Conservation (phyloP, 2,797 vertebrate genomes). For the Intellagama lesueurii region DNA sequence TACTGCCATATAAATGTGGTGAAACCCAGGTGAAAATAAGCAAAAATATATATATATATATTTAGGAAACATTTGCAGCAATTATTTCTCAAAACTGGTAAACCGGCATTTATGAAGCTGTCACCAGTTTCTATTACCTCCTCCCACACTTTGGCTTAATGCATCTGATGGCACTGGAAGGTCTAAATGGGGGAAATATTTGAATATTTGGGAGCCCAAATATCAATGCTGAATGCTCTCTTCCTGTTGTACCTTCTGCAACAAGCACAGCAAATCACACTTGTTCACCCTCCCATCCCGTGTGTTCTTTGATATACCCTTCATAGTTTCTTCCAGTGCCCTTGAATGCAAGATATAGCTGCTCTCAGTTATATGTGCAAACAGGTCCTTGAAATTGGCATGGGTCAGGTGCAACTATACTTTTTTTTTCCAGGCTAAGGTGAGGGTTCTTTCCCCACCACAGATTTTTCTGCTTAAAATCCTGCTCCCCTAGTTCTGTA, state of each 20-base stretch:
- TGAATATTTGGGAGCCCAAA: not conserved
- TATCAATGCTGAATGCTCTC: not conserved
- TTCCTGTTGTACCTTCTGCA: too few species aligned
- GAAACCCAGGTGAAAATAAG: conserved; percentile 35
- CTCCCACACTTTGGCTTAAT: not conserved
- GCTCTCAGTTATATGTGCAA: too few species aligned
- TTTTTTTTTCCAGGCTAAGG: too few species aligned
- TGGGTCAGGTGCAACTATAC: too few species aligned
- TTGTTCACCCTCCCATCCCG: too few species aligned
- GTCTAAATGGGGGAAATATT: not conserved
- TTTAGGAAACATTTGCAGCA: not conserved
- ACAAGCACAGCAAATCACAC: too few species aligned
- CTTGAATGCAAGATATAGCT: too few species aligned
- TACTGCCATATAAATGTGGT: conserved; percentile 30
- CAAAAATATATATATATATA: not conserved
- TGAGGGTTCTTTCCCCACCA: not conserved
- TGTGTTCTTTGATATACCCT: too few species aligned
- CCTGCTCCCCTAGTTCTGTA: not conserved
- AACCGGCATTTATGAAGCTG: not conserved
- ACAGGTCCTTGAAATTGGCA: too few species aligned
- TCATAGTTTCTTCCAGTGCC: too few species aligned
- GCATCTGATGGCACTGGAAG: not conserved
- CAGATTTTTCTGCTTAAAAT: not conserved
- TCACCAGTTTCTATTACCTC: not conserved
- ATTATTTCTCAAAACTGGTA: not conserved